A percentile compares a stretch with the other conserved stretches of the same genome.
phyloP scores from a whole-genome alignment of 2,797 vertebrate genomes.

The Chaetodon trifasciatus region DNA sequence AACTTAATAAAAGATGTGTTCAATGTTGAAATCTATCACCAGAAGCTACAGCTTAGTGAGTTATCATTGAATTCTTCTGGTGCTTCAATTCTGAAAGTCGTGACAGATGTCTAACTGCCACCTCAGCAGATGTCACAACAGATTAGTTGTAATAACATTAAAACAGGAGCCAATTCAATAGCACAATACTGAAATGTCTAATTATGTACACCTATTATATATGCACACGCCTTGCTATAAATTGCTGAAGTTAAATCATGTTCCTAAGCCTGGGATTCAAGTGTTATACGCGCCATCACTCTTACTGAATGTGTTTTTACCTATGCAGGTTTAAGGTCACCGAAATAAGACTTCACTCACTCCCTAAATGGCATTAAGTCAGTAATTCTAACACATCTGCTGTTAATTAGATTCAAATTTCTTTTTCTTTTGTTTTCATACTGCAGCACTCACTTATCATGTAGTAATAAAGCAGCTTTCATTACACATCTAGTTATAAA shows the following conservation, averaged over 20 bases:
- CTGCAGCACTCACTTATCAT: slow-evolving; percentile 9
- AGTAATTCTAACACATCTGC: neutral
- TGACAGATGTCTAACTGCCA: slow-evolving; percentile 38
- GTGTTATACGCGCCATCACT: neutral
- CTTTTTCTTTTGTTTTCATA: neutral
- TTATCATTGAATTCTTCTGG: slow-evolving; percentile 1
- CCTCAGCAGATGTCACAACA: slow-evolving; percentile 38
- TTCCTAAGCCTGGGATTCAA: neutral
- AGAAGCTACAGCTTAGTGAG: slow-evolving; percentile 16
- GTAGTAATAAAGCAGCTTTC: slow-evolving; percentile 2
- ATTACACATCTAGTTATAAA: slow-evolving; percentile 9
- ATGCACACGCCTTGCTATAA: neutral
- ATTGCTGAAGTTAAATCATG: neutral
- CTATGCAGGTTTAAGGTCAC: neutral
- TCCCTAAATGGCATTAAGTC: neutral
- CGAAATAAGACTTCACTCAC: neutral
- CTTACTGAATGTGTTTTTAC: neutral
- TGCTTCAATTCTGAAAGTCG: slow-evolving; percentile 8
- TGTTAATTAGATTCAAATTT: neutral
- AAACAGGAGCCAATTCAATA: slow-evolving; percentile 21
- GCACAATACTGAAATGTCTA: slow-evolving; percentile 1
- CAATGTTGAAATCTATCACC: neutral
- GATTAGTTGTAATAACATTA: slow-evolving; percentile 29
- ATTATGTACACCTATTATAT: neutral
- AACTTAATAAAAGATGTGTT: neutral